phyloP scores from a whole-genome alignment of 1,140 invertebrate genomes.

The Agraylea sexmaculata region DNA sequence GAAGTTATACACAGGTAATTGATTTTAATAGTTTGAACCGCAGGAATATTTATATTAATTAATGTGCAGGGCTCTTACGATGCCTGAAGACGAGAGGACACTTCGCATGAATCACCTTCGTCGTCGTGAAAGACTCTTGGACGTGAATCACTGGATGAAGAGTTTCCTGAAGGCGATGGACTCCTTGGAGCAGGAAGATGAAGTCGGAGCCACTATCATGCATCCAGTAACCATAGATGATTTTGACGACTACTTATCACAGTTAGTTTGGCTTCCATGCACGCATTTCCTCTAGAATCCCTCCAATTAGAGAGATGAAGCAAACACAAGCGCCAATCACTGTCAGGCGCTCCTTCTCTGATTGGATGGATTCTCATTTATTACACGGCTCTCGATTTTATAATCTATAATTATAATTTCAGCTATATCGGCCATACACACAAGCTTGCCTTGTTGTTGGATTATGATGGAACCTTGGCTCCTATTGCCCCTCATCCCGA shows the following conservation, averaged over 20 bases:
- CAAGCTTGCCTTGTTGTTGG: conserved; percentile 71
- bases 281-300: too few relatives aligned
- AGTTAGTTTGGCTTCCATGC: conserved; percentile 47
- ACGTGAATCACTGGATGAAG: conserved; percentile 83
- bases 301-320: too few relatives aligned
- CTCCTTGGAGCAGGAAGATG: conserved; percentile 64
- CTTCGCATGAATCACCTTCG: conserved; percentile 77
- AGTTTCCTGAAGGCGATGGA: conserved; percentile 79
- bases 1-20: conserved; percentile 67
- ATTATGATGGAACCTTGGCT: conserved; percentile 83
- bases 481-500: conserved; percentile 83
- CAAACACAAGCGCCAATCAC: too few relatives aligned
- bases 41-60: conserved; percentile 4
- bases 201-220: conserved; percentile 69
- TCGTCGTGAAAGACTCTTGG: conserved; percentile 65
- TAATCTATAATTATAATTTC: conserved; percentile 13
- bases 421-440: conserved; percentile 78
- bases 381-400: too few relatives aligned
- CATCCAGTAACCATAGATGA: conserved; percentile 76
- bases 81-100: conserved; percentile 80
- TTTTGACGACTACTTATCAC: conserved; percentile 74
- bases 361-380: too few relatives aligned
- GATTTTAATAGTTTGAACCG: conserved; percentile 3
- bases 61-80: conserved; percentile 69
- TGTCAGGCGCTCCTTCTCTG: too few relatives aligned